These are phyloP conservation scores for Onychomys arenicola DNA, from an alignment of 2,797 vertebrate genomes.

Conservation along the genomic window DNA sequence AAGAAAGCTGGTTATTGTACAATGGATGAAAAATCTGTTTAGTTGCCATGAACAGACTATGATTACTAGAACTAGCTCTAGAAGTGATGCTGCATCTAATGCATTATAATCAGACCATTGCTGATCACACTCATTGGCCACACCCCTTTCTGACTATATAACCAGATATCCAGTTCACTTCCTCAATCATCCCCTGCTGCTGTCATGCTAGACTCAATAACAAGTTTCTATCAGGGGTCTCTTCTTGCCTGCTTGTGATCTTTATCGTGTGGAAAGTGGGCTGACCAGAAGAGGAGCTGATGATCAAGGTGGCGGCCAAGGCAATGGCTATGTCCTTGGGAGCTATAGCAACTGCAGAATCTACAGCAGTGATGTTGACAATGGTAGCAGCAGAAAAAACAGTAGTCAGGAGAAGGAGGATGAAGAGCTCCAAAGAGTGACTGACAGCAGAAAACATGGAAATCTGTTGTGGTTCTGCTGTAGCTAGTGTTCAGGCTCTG, in stretches of 20 bases:
- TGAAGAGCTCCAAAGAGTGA: neutral
- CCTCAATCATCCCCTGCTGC: neutral
- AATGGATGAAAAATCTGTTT: neutral
- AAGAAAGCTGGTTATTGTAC: neutral
- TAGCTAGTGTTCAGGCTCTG: neutral
- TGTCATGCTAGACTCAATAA: neutral
- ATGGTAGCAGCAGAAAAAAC: neutral
- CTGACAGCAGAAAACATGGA: too few relatives aligned
- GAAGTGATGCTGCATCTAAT: neutral
- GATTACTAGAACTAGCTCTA: neutral
- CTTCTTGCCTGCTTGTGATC: neutral
- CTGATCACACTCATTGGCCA: neutral
- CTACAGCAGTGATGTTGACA: neutral
- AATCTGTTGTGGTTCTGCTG: too few relatives aligned
- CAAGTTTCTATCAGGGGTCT: neutral
- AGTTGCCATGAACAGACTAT: neutral
- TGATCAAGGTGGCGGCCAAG: neutral
- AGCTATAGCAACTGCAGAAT: neutral
- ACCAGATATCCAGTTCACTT: neutral
- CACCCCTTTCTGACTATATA: neutral
- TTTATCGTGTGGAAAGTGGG: neutral
- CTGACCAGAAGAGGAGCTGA: neutral
- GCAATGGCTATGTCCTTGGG: too few relatives aligned
- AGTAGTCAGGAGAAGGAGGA: too few relatives aligned
- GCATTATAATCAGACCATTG: neutral